A percentile compares a stretch with the other conserved stretches of the same genome.
phyloP scores from a whole-genome alignment of 2,888 invertebrate genomes.

The Abrostola triplasia region DNA sequence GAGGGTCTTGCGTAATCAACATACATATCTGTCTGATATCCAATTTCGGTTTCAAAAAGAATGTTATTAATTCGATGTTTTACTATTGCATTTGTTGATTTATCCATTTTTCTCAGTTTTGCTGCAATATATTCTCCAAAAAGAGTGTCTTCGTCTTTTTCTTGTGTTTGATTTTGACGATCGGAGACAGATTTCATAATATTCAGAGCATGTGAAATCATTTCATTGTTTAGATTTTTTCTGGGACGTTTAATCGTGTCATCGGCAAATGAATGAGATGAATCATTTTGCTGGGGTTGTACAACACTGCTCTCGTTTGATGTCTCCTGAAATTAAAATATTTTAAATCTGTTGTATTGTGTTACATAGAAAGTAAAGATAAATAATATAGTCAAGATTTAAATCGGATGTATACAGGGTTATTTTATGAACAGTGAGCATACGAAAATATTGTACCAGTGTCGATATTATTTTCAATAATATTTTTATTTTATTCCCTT shows the following conservation, averaged over 20 bases:
- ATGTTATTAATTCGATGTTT: slow-evolving; percentile 40
- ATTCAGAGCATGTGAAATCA: not conserved
- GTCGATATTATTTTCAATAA: too few relatives aligned
- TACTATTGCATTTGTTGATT: slow-evolving; percentile 23
- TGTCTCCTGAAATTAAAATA: too few relatives aligned
- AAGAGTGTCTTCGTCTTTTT: slow-evolving; percentile 14
- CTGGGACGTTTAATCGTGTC: not conserved
- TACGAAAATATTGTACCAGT: too few relatives aligned
- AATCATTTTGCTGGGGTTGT: too few relatives aligned
- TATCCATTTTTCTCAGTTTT: slow-evolving; percentile 31
- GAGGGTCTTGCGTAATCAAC: slow-evolving; percentile 33
- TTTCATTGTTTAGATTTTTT: not conserved
- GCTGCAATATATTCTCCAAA: slow-evolving; percentile 16
- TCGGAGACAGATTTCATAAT: not conserved
- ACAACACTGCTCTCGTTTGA: too few relatives aligned
- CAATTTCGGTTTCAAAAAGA: slow-evolving; percentile 41
- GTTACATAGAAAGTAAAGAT: too few relatives aligned
- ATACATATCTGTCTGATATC: slow-evolving; percentile 35
- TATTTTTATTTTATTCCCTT: too few relatives aligned
- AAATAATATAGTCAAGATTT: too few relatives aligned
- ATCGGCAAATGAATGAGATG: not conserved
- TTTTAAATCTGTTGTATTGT: too few relatives aligned
- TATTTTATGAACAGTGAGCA: too few relatives aligned
- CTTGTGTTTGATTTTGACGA: slow-evolving; percentile 10
- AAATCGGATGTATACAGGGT: too few relatives aligned